Conservation (phyloP, 53 echinoderm and acorn worm species). For the Glandiceps talaboti region DNA sequence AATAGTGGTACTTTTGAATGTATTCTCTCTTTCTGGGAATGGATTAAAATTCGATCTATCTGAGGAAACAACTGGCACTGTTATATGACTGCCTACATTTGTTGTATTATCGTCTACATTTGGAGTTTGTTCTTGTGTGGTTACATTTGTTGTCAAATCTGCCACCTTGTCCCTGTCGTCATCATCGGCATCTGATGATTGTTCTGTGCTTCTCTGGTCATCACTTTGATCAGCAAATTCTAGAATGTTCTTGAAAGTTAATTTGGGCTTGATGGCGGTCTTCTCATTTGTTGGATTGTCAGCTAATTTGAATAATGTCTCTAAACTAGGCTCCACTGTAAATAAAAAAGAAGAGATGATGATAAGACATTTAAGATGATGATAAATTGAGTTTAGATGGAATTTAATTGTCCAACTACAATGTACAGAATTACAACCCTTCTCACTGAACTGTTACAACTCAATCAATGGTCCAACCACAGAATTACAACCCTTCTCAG, state of each 20-base stretch:
- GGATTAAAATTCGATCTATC: too few relatives aligned
- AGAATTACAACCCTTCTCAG: too few relatives aligned
- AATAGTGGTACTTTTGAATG: too few relatives aligned
- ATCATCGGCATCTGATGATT: background rate
- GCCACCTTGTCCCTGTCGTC: background rate
- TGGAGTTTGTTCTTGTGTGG: background rate
- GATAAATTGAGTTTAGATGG: too few relatives aligned
- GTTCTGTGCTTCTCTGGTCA: background rate
- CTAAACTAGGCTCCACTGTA: conserved; percentile 30
- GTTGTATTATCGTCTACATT: background rate
- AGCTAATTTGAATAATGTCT: conserved; percentile 29
- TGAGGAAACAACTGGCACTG: too few relatives aligned
- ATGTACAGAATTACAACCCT: too few relatives aligned
- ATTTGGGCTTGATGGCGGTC: background rate
- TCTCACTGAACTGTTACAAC: too few relatives aligned
- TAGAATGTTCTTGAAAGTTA: background rate
- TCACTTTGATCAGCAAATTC: background rate
- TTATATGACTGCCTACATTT: background rate
- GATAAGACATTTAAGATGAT: background rate
- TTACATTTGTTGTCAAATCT: background rate
- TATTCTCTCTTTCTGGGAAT: too few relatives aligned
- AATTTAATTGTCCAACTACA: too few relatives aligned
- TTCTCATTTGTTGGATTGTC: conserved; percentile 18
- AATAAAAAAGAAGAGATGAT: conserved; percentile 1
- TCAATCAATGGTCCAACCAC: too few relatives aligned